Evolutionary conservation across 2,888 invertebrate genomes (phyloP), one percentile per base, ranked within the genome.

Genomic region (Ophion ventricosus): DNA sequence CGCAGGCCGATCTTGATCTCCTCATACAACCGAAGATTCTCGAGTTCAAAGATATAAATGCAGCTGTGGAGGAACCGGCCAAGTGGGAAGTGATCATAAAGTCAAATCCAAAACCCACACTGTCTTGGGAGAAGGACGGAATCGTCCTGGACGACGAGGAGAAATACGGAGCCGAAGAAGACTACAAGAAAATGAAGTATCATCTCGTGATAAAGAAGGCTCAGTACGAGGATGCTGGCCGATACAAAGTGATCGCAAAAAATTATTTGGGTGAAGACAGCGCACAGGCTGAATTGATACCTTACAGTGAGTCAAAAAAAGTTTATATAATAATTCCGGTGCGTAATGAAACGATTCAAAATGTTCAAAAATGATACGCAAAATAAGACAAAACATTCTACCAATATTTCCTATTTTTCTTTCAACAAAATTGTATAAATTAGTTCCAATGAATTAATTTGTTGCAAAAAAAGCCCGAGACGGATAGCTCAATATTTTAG

Each of bases 101-200:
- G 88, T 98, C 98, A 29, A 98, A 98, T 93, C 99, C 99, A 0
- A 95, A 96, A 86, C 98, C 99, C 1, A 96, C 96, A 87, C 96
- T 99, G 1, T 95, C 96, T 88, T 99, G 98, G 98, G 84, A 86
- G 57, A 96, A 96, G 91, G 95, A 96, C 87, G 96, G 95, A 17
- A 94, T 95, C 82, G 94, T 95, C 29, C 94, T 97, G 80, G 94
- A 95, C 87, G 94, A 95, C 0, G 94, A 95, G 11, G 94, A 95
- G 1, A 94, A 94, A 80, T 94, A 95, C 85, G 95, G 95, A n/a
- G 94, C 96, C 67, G 93, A 95, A 0, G 95, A 95, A 85, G 96
- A 96, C 88, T 93, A 93, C 20, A 94, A 94, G 4, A 94, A 95
- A n/a, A 96, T 96, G 89, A 95, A 94, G 7, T 96, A 96, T 92